A percentile compares a stretch with the other conserved stretches of the same genome.
phyloP scores from a whole-genome alignment of 2,797 vertebrate species.

The Brachymystax lenok region DNA sequence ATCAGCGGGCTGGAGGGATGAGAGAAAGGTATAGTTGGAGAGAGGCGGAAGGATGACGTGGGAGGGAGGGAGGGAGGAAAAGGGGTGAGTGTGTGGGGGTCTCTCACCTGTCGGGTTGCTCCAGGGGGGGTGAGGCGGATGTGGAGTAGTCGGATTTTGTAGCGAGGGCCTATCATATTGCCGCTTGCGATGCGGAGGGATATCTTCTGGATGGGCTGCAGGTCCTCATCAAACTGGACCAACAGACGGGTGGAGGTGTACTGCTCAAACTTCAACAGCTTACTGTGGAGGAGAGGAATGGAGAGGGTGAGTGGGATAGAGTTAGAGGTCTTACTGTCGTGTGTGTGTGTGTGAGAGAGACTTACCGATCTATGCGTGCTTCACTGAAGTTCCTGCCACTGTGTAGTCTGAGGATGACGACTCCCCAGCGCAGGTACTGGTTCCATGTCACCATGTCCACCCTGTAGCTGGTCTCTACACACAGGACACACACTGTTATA shows the following conservation, averaged over 20 bases:
- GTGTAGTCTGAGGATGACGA: conserved; percentile 74
- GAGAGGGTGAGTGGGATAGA: background rate
- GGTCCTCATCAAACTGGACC: conserved; percentile 78
- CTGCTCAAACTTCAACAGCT: conserved; percentile 73
- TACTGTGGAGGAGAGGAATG: conserved; percentile 51
- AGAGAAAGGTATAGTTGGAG: background rate
- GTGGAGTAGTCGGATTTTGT: conserved; percentile 76
- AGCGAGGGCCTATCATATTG: conserved; percentile 78
- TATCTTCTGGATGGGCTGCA: conserved; percentile 76
- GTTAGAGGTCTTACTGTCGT: background rate
- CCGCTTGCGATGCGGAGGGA: conserved; percentile 74
- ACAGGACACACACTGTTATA: conserved; percentile 12
- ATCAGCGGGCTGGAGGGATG: conserved; percentile 64
- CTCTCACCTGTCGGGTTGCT: conserved; percentile 69
- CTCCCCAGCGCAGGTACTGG: conserved; percentile 80
- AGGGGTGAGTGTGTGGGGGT: background rate
- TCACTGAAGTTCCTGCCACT: conserved; percentile 68
- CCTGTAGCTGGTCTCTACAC: conserved; percentile 74
- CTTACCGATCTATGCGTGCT: conserved; percentile 76
- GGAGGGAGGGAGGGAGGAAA: background rate
- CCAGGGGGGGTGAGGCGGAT: conserved; percentile 73
- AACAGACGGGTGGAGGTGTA: conserved; percentile 77
- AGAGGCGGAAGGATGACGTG: background rate
- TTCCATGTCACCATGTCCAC: conserved; percentile 83
- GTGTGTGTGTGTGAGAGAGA: conserved; percentile 7